phyloP scores from a whole-genome alignment of 2,113 vertebrate species.

The Myodes glareolus region DNA sequence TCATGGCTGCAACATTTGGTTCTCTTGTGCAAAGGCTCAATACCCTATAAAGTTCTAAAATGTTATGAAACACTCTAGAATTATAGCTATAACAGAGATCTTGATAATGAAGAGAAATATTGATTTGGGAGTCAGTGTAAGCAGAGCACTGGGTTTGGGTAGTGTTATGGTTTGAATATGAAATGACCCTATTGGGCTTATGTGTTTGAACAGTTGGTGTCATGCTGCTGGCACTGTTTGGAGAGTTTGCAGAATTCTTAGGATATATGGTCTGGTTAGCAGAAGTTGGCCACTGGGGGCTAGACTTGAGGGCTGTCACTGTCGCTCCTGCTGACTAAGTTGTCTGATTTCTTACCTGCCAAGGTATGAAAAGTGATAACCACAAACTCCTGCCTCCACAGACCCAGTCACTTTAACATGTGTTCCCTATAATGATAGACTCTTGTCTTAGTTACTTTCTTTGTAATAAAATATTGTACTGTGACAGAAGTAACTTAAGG shows the following conservation, averaged over 20 bases:
- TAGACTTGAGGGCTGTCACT: neutral
- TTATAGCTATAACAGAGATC: neutral
- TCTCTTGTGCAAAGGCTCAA: conserved; percentile 39
- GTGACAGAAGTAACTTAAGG: neutral
- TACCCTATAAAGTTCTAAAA: neutral
- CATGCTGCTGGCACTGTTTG: neutral
- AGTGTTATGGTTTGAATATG: neutral
- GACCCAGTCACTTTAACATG: neutral
- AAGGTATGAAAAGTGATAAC: neutral
- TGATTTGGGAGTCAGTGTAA: neutral
- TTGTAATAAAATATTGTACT: neutral
- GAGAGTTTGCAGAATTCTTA: neutral
- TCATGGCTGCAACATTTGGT: conserved; percentile 3
- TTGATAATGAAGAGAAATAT: conserved; percentile 7
- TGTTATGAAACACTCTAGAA: neutral
- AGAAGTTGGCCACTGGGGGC: neutral
- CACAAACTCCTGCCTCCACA: neutral
- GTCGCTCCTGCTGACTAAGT: neutral
- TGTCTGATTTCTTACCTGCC: neutral
- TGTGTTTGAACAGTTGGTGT: neutral
- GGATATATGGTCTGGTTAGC: neutral
- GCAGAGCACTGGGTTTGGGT: neutral
- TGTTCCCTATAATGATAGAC: neutral
- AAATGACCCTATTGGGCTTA: neutral
- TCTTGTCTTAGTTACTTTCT: neutral